Conservation (phyloP, 2,888 invertebrate species). For the Protonemura montana region DNA sequence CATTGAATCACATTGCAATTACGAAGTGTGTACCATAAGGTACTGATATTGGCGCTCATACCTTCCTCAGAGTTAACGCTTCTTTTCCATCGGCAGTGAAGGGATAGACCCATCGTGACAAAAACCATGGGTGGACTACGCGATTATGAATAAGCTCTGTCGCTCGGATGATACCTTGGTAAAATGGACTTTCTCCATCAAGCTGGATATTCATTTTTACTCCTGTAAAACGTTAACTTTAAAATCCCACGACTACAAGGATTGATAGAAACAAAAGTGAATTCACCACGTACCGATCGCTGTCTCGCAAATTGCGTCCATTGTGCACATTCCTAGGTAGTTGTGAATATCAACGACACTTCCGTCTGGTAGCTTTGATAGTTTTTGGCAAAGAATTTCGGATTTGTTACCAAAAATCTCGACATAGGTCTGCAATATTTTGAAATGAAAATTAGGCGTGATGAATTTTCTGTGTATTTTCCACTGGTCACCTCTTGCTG, state of each 20-base stretch:
- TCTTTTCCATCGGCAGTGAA: neutral
- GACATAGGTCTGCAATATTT: constrained; percentile 43
- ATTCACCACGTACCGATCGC: constrained; percentile 43
- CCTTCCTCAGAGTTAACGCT: neutral
- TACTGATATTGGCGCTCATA: neutral
- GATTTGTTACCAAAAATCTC: constrained; percentile 41
- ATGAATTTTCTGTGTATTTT: constrained; percentile 45
- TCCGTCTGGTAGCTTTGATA: constrained; percentile 28
- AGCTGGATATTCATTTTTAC: neutral
- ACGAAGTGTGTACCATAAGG: too few relatives aligned
- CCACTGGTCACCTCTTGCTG: constrained; percentile 38
- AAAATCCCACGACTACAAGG: neutral
- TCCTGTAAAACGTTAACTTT: neutral
- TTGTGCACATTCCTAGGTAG: constrained; percentile 46
- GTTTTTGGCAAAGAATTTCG: constrained; percentile 29
- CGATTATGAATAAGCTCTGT: neutral
- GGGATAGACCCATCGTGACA: neutral
- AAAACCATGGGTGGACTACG: neutral
- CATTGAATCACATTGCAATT: too few relatives aligned
- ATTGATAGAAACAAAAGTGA: neutral
- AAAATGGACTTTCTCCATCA: constrained; percentile 34
- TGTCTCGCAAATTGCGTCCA: constrained; percentile 50
- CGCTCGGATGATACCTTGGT: constrained; percentile 20
- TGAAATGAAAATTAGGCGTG: constrained; percentile 41
- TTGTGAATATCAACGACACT: constrained; percentile 38